phyloP scores from a whole-genome alignment of 1,140 invertebrate species.

The Episyrphus balteatus region DNA sequence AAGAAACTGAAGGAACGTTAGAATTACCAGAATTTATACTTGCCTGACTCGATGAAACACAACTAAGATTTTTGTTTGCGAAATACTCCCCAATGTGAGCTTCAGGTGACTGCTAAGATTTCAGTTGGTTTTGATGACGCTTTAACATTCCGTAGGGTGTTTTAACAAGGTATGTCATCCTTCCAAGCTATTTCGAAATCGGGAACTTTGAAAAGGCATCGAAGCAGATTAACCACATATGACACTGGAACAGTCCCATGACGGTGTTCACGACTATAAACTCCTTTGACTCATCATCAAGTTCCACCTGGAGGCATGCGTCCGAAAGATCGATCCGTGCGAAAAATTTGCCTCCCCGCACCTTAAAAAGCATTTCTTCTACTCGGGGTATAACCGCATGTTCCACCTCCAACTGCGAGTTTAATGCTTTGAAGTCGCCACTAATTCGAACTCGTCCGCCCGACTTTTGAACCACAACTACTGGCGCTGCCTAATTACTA shows the following conservation, averaged over 20 bases:
- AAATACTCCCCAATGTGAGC: too few relatives aligned
- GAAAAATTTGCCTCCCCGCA: constrained; percentile 26
- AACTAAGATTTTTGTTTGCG: too few relatives aligned
- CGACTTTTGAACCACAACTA: constrained; percentile 39
- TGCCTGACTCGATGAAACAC: too few relatives aligned
- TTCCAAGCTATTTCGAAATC: too few relatives aligned
- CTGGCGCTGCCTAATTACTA: constrained; percentile 22
- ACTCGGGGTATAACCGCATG: constrained; percentile 25
- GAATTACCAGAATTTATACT: too few relatives aligned
- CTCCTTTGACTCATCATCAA: constrained; percentile 12
- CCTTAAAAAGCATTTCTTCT: constrained; percentile 24
- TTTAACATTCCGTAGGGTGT: too few relatives aligned
- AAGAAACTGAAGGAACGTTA: too few relatives aligned
- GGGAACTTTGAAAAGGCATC: too few relatives aligned
- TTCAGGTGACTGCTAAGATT: too few relatives aligned
- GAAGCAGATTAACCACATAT: too few relatives aligned
- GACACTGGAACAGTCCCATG: constrained; percentile 32
- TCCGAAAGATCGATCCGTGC: constrained; percentile 16
- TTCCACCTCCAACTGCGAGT: constrained; percentile 17
- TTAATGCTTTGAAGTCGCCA: constrained; percentile 39
- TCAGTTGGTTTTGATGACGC: too few relatives aligned
- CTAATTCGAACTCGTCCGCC: constrained; percentile 35
- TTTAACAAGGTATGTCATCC: too few relatives aligned
- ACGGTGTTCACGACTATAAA: constrained; percentile 20
- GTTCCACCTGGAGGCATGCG: constrained; percentile 22